Conservation (phyloP, 1,140 invertebrate genomes). For the Nasonia longicornis region DNA sequence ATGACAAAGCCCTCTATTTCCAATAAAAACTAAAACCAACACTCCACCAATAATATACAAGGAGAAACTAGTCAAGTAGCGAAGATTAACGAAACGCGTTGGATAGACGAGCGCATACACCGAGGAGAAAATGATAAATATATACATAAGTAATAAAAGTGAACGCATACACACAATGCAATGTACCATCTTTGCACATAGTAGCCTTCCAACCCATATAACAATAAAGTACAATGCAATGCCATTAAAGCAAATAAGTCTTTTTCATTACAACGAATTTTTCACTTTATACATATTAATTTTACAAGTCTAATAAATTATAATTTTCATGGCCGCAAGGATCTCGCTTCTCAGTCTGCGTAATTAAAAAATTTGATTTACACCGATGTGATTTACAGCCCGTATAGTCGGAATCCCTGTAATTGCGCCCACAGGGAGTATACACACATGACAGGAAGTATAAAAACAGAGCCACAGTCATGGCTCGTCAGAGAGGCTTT, state of each 20-base stretch:
- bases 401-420: neutral
- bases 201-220: conserved; percentile 48
- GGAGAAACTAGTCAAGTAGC: conserved; percentile 32
- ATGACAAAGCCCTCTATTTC: conserved; percentile 15
- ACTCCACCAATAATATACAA: conserved; percentile 4
- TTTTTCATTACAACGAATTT: neutral
- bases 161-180: conserved; percentile 31
- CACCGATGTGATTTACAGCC: neutral
- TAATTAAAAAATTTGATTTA: neutral
- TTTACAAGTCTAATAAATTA: neutral
- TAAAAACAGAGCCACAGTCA: neutral
- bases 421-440: neutral
- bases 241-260: conserved; percentile 42
- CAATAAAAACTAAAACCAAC: conserved; percentile 26
- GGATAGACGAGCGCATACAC: neutral
- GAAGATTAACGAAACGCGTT: conserved; percentile 19
- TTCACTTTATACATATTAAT: neutral
- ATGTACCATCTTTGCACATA: conserved; percentile 57
- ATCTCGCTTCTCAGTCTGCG: too few species aligned
- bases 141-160: neutral
- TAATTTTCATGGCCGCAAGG: neutral
- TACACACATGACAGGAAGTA: neutral
- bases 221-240: conserved; percentile 56
- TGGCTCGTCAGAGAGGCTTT: neutral
- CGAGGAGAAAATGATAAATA: conserved; percentile 1